Evolutionary conservation across 2,888 invertebrate genomes (phyloP), one percentile per base, ranked within the genome.

Genomic region (Morpho helenor): DNA sequence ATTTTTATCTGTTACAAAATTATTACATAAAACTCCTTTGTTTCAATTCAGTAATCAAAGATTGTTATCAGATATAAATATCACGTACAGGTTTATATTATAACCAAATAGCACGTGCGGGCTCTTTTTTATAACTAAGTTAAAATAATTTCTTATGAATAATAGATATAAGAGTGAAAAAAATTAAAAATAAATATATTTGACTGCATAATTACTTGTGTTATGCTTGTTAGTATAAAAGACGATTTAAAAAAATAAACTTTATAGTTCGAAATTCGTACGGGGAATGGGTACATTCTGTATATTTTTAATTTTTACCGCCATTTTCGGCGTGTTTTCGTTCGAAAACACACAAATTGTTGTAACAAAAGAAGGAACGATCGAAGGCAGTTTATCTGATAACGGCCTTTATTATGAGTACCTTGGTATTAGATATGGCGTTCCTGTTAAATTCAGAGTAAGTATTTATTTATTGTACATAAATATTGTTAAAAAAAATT

Each of bases 371-470:
- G 80, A 88, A 49, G 90, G 90, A 0, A 77, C 79, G 66, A 74
- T 90, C 0, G 83, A 88, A 63, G 90, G 90, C 0, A 72, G 62
- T 63, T 73, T 90, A 52, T 72, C 82, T 0, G 42, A 67, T 0
- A 85, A 76, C 63, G 84, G 76, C 40, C 52, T 79, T 8, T 87
- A 79, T 65, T 87, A 84, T 63, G 86, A 90, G 61, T 90, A 79
- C 67, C 72, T 83, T 58, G 88, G 85, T 7, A 79, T 90, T 5
- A 65, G 80, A 69, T 90, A 90, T 68, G 90, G 72, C 0, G 70
- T 81, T 2, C 77, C 84, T 3, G 71, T 82, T 2, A 80, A 74
- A 67, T 90, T 85, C 68, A 67, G 72, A 76, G 90, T 87, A 67
- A 84, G 85, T 75, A 40, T 39, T 42, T 23, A 16, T 16, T 16